Percentiles rank a stretch among this genome's conserved stretches.
These are phyloP conservation scores for Pangasius krempfi DNA, from an alignment of 2,797 vertebrate species.

Conservation along the genomic window DNA sequence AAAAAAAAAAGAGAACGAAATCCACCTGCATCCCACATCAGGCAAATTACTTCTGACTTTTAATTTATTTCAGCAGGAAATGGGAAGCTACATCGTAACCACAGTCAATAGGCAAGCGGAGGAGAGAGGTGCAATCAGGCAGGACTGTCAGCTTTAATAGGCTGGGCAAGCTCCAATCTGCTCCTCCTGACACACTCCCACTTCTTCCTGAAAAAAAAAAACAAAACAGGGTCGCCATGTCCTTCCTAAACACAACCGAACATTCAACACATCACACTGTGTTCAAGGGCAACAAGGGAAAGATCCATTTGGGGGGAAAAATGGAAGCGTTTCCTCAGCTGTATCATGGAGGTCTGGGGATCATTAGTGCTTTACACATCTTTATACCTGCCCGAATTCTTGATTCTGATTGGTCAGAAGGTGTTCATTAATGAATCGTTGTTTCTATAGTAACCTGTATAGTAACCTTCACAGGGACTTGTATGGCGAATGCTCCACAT, in stretches of 20 bases:
- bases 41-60: constrained; percentile 99
- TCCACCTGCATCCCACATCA: constrained; percentile 93
- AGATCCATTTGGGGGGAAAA: neutral
- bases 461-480: no score
- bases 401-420: neutral
- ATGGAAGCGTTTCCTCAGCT: neutral
- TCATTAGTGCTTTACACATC: neutral
- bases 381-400: neutral
- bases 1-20: constrained; percentile 66
- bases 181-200: constrained; percentile 81
- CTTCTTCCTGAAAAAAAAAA: constrained; percentile 76
- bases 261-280: constrained; percentile 67
- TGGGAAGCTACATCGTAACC: constrained; percentile 95
- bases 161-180: constrained; percentile 90
- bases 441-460: neutral
- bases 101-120: constrained; percentile 91
- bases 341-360: neutral
- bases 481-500: no score
- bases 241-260: constrained; percentile 86
- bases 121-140: constrained; percentile 90
- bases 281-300: constrained; percentile 49
- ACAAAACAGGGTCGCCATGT: constrained; percentile 71
- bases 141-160: constrained; percentile 96
- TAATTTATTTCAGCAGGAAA: constrained; percentile 99
- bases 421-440: no score